phyloP scores from a whole-genome alignment of 2,888 invertebrate genomes.

The Argyra leucocephala region DNA sequence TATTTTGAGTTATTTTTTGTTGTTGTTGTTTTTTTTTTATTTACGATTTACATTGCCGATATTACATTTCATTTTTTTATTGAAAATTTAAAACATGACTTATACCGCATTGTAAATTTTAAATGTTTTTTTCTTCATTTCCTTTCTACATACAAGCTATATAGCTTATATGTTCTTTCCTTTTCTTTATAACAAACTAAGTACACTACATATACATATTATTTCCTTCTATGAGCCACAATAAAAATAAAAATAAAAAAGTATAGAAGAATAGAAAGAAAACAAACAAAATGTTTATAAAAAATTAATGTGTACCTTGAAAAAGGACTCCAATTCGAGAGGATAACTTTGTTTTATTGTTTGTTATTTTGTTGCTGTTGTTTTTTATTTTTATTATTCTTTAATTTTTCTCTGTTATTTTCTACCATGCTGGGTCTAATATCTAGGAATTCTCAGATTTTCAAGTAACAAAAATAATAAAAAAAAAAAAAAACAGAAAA shows the following conservation, averaged over 20 bases:
- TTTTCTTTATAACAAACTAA: no score
- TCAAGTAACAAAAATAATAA: not conserved
- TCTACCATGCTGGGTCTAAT: not conserved
- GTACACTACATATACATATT: no score
- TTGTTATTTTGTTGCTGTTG: no score
- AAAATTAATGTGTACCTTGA: not conserved
- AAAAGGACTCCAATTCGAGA: not conserved
- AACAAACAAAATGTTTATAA: not conserved
- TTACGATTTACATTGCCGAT: not conserved
- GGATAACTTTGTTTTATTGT: not conserved
- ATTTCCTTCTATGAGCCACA: no score
- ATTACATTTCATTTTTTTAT: not conserved
- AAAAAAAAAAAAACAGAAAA: no score
- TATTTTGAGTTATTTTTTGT: not conserved
- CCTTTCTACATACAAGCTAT: no score
- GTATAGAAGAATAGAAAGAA: not conserved
- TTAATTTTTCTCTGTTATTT: not conserved
- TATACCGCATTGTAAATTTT: conserved; percentile 1
- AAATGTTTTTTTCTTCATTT: not conserved
- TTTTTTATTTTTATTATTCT: no score
- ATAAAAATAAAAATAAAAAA: not conserved
- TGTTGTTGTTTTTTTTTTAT: no score
- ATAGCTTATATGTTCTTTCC: no score
- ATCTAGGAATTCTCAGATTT: not conserved
- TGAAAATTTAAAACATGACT: not conserved